Base-by-base conservation (phyloP, 1,140 invertebrate species). In the Cyphomyrmex costatus region DNA sequence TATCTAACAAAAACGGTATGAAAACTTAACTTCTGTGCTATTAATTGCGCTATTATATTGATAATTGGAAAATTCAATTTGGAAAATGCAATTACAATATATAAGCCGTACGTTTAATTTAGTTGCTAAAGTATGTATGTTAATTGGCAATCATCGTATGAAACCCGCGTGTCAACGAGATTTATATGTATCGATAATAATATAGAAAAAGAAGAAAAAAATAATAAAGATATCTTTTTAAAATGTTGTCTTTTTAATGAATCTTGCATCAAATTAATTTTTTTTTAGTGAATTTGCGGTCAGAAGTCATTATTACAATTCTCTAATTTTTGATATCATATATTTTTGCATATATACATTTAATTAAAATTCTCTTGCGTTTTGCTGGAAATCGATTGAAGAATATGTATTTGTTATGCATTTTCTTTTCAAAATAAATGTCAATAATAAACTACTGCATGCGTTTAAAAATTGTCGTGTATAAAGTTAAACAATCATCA, bases 51-150 rank as follows among this genome's bases (percentile, higher is more conserved):
- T 46, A 61, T n/a, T n/a, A 10, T 46, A 61, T n/a, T n/a, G 16
- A 77, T 63, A 61, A 77, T 63, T 77, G 24, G 49, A 61, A 77
- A 42, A 77, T 61, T 61, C 21, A 77, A 60, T 76, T 76, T 76
- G 33, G 56, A 77, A 77, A 74, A 78, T 6, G 56, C 36, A 65
- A 65, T 78, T 78, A 78, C 36, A 51, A 30, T 49, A 30, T 12
- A 24, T 30, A 30, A 42, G 12, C 3, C 19, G 21, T 21, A 19
- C 12, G 24, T 61, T 63, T 63, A 63, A 77, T 63, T 77, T 63
- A 30, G 8, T 53, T 24, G 19, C 30, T 53, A 33, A 80, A 80
- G 30, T 70, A 80, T 51, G n/a, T 24, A 51, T 68, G n/a, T 53
- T 68, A 80, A 68, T 68, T 30, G 42, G 42, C 63, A 79, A 66